phyloP scores from a whole-genome alignment of 1,140 invertebrate species.

The Anoplolepis gracilipes region DNA sequence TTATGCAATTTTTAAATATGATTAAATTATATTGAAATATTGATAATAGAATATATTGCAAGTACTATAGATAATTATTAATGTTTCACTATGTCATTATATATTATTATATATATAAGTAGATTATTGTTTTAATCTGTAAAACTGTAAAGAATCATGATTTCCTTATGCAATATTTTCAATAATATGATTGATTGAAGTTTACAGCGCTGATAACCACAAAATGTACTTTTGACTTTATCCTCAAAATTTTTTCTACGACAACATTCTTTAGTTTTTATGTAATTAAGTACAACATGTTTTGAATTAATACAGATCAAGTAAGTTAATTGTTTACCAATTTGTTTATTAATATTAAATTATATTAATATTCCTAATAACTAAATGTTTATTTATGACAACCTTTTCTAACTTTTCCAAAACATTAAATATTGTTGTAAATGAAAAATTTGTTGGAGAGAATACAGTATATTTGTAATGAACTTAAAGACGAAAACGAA shows the following conservation, averaged over 20 bases:
- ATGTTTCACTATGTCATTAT: background rate
- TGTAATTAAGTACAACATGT: constrained; percentile 9
- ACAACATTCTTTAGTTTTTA: background rate
- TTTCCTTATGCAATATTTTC: background rate
- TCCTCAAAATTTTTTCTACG: background rate
- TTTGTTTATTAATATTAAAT: background rate
- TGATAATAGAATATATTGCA: background rate
- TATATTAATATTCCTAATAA: background rate
- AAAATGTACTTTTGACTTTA: background rate
- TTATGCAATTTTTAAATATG: background rate
- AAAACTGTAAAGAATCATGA: background rate
- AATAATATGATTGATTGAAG: background rate
- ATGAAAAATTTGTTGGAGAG: background rate
- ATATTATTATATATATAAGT: no score
- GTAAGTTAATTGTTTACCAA: background rate
- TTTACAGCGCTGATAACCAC: background rate
- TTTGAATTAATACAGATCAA: background rate
- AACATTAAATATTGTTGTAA: background rate
- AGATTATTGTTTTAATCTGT: background rate
- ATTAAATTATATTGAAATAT: no score
- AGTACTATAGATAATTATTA: background rate
- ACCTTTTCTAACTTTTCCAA: background rate
- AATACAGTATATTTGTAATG: background rate
- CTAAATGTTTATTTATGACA: background rate
- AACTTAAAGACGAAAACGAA: background rate